phyloP scores from a whole-genome alignment of 2,113 vertebrate species.

The Oxyura jamaicensis region DNA sequence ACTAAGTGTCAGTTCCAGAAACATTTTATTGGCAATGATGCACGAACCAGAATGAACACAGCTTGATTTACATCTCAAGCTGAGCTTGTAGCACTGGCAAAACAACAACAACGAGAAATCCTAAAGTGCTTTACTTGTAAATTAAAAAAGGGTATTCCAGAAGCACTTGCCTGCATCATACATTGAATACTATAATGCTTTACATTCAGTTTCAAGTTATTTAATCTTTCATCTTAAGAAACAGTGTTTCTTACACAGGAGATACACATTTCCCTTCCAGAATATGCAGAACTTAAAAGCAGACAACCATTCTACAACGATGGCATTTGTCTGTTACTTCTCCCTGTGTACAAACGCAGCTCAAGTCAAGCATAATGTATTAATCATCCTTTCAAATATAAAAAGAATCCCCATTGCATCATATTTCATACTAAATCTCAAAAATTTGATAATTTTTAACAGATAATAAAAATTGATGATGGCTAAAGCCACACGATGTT shows the following conservation, averaged over 20 bases:
- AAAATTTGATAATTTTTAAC: not conserved
- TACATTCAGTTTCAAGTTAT: not conserved
- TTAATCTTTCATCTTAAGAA: not conserved
- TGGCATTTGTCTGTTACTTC: not conserved
- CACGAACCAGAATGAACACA: not conserved
- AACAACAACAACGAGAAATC: not conserved
- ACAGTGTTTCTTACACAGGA: not conserved
- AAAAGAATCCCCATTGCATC: not conserved
- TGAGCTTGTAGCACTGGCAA: not conserved
- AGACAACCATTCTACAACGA: not conserved
- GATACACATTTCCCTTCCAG: rapidly evolving
- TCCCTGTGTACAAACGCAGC: not conserved
- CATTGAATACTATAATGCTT: not conserved
- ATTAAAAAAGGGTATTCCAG: not conserved
- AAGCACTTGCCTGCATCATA: not conserved
- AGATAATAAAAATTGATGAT: not conserved
- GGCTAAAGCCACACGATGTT: not conserved
- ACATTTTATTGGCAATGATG: not conserved
- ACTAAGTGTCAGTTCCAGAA: not conserved
- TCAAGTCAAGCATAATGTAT: not conserved
- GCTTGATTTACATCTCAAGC: not conserved
- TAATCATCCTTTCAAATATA: not conserved
- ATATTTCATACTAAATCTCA: not conserved
- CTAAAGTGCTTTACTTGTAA: not conserved
- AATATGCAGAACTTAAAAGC: not conserved